phyloP scores from a whole-genome alignment of 2,797 vertebrate species.

The Crypturellus tataupa region DNA sequence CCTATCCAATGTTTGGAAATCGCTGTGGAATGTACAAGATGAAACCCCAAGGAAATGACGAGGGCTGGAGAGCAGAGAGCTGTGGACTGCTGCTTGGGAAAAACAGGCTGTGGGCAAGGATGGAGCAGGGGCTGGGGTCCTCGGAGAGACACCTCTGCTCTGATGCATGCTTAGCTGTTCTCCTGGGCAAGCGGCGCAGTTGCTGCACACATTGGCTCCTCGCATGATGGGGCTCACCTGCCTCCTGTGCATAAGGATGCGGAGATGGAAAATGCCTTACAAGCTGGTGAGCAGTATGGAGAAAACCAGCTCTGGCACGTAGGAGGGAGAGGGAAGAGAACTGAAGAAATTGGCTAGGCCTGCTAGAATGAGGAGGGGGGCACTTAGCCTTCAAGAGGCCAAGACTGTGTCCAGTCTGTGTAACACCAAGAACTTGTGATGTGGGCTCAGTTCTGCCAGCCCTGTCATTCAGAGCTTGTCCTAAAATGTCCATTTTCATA shows the following conservation, averaged over 20 bases:
- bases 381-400: background rate
- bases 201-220: fast-evolving
- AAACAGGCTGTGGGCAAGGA: background rate
- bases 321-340: background rate
- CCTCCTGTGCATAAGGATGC: background rate
- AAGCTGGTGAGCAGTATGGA: background rate
- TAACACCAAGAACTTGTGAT: background rate
- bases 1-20: background rate
- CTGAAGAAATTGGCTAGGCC: background rate
- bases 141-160: background rate
- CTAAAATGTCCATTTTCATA: background rate
- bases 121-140: background rate
- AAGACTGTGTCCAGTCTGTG: background rate
- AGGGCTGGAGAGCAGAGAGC: background rate
- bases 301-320: background rate
- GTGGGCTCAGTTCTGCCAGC: background rate
- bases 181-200: fast-evolving
- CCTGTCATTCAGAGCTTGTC: background rate
- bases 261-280: background rate
- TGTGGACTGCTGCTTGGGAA: fast-evolving
- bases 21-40: background rate
- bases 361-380: background rate
- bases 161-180: fast-evolving
- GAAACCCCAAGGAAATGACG: background rate
- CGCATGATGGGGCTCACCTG: background rate